A percentile compares a stretch with the other conserved stretches of the same genome.
These are phyloP conservation scores for Rhynchotus rufescens DNA, from an alignment of 2,797 vertebrate species.

Conservation along the genomic window DNA sequence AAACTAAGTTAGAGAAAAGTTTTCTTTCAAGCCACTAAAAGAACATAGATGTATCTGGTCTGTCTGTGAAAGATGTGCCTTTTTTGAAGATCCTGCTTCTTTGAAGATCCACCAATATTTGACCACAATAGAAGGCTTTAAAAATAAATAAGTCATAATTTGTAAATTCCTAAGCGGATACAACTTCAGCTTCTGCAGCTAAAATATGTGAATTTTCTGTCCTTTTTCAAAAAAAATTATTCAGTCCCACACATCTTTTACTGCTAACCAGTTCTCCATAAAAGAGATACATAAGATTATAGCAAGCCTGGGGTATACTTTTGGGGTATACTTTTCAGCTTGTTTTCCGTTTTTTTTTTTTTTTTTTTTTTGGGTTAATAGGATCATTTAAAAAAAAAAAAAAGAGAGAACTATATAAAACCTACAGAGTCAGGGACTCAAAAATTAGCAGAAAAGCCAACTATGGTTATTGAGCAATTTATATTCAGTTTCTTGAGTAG, in stretches of 20 bases:
- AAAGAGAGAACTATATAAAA: background rate
- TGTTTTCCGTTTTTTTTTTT: background rate
- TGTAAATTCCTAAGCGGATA: background rate
- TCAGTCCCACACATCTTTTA: background rate
- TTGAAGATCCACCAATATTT: background rate
- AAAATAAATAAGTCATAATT: background rate
- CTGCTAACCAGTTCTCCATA: background rate
- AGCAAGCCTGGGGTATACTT: rapidly evolving
- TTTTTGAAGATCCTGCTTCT: background rate
- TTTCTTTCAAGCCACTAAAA: background rate
- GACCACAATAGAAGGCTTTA: background rate
- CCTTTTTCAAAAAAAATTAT: background rate
- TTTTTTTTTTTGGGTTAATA: background rate
- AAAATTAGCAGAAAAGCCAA: background rate
- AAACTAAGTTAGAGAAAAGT: background rate
- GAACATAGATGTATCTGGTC: background rate
- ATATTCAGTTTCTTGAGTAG: background rate
- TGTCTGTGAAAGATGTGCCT: rapidly evolving
- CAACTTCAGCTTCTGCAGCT: background rate
- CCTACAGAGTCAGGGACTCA: background rate
- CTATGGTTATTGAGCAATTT: background rate
- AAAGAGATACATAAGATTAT: background rate
- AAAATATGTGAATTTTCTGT: background rate
- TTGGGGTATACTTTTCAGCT: rapidly evolving
- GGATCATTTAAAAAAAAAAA: background rate